Base-by-base conservation (phyloP, 2,113 vertebrate genomes). In the Megaptera novaeangliae region DNA sequence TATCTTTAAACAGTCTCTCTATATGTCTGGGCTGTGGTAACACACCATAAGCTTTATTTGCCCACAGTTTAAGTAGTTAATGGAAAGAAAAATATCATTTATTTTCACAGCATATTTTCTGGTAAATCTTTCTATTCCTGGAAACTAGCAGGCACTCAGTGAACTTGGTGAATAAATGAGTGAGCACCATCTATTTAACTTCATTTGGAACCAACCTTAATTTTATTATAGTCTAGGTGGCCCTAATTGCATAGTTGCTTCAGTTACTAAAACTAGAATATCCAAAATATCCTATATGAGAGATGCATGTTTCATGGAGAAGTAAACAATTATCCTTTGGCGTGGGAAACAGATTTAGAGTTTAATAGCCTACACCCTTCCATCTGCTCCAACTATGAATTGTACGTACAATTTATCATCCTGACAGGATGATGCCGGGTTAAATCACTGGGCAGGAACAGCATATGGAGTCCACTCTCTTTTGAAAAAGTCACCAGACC, bases 291-390 rank as follows among this genome's bases (percentile, higher is more conserved):
- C n/a, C 64, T 91, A 82, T 92, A 61, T 77, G 85, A 94, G 55
- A 74, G 93, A 69, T 72, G 41, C 27, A 83, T 81, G 1, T 92
- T 14, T 98, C 95, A 49, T n/a, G 13, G 72, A 25, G 66, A 94
- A 41, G 23, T 44, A 98, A 97, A 97, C 87, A 27, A 8, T 93
- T 46, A 0, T 93, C n/a, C 69, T 57, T 98, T 71, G 77, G 64
- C 59, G 95, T 57, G 17, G 66, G 46, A 90, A 86, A 85, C 87
- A 23, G 34, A 95, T 93, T 97, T 97, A 8, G 49, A 81, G 80
- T 69, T 93, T 55, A 97, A 91, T 93, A 98, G 78, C 36, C 34
- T 78, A 49, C 8, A 44, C 9, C 6, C 11, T 97, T 87, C 97
- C 36, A 97, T 94, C 90, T 98, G 57, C 41, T 84, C n/a, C 49